These are phyloP conservation scores for Sarcophaga caerulescens DNA, from an alignment of 2,888 invertebrate genomes.

Conservation along the genomic window DNA sequence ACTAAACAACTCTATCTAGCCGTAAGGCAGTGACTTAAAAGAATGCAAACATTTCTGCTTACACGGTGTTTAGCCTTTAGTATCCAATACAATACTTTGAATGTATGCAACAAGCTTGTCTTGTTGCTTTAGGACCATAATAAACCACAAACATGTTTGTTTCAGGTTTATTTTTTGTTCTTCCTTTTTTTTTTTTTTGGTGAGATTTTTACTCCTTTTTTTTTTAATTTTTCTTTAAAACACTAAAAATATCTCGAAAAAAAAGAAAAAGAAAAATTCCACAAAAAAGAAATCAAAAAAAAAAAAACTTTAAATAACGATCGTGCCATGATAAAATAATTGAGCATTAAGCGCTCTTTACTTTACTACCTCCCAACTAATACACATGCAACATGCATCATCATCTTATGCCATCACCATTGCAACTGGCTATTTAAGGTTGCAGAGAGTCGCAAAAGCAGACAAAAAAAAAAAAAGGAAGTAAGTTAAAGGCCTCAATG, in stretches of 20 bases:
- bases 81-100: too few relatives aligned
- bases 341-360: slow-evolving; percentile 71
- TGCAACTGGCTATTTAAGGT: too few relatives aligned
- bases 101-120: neutral
- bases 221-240: neutral
- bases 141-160: slow-evolving; percentile 48
- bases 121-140: neutral
- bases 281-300: slow-evolving; percentile 21
- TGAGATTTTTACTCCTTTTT: neutral
- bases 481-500: slow-evolving; percentile 1
- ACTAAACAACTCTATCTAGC: slow-evolving; percentile 48
- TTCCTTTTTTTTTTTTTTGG: neutral
- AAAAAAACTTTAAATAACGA: slow-evolving; percentile 65
- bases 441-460: slow-evolving; percentile 17
- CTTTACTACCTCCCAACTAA: slow-evolving; percentile 32
- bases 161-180: neutral
- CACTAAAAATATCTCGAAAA: slow-evolving; percentile 18
- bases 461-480: slow-evolving; percentile 12
- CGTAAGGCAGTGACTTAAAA: slow-evolving; percentile 31
- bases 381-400: neutral
- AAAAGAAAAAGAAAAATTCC: neutral
- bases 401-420: neutral
- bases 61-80: too few relatives aligned
- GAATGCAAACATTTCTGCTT: neutral
- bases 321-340: slow-evolving; percentile 77